Evolutionary conservation across 2,888 invertebrate species (phyloP).

Genomic region (Galerucella calmariensis): DNA sequence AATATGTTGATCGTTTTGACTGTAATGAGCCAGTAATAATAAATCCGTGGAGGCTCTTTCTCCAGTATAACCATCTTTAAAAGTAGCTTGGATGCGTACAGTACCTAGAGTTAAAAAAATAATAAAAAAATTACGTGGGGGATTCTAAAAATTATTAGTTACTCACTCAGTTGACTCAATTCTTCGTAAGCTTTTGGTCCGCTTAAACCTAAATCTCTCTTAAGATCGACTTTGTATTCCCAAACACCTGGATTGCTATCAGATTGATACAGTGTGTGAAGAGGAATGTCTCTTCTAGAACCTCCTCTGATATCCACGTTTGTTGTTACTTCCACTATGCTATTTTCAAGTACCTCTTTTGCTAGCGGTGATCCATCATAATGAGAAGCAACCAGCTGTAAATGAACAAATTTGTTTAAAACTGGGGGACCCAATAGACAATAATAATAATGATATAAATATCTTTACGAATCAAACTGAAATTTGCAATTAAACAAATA

Average conservation of each 20-base stretch:
- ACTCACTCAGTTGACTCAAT: constrained; percentile 55
- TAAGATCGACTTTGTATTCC: constrained; percentile 83
- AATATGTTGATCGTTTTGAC: constrained; percentile 84
- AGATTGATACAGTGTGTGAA: constrained; percentile 72
- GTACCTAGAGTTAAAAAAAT: constrained; percentile 38
- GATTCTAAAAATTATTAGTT: not conserved
- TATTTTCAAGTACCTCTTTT: constrained; percentile 71
- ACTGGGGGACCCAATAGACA: no score
- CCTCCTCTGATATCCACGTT: constrained; percentile 72
- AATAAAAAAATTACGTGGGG: not conserved
- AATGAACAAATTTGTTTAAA: not conserved
- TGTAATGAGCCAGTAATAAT: constrained; percentile 81
- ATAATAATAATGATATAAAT: no score
- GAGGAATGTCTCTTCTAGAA: constrained; percentile 73
- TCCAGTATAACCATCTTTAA: constrained; percentile 74
- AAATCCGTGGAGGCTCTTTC: constrained; percentile 76
- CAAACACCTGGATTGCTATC: constrained; percentile 80
- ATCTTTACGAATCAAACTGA: no score
- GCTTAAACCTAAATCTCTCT: constrained; percentile 70
- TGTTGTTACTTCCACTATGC: constrained; percentile 76
- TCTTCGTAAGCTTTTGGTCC: constrained; percentile 57
- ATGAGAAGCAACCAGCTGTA: constrained; percentile 85
- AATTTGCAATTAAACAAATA: no score
- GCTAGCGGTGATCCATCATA: constrained; percentile 89
- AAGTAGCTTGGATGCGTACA: constrained; percentile 71